These are phyloP conservation scores for Idaea aversata DNA, from an alignment of 2,888 invertebrate genomes.

Conservation along the genomic window DNA sequence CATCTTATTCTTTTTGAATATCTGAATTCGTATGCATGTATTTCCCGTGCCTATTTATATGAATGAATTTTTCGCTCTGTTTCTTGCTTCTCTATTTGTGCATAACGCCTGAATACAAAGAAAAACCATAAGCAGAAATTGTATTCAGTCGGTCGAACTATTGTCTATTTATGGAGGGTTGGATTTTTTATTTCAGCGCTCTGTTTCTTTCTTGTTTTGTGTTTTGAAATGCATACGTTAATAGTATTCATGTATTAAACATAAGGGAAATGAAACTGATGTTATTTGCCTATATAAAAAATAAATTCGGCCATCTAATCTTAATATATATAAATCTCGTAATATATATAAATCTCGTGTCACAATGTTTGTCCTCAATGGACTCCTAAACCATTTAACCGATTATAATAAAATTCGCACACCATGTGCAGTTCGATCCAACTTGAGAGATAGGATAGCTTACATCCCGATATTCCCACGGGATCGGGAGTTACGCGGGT, in stretches of 20 bases:
- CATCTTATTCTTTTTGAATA: too few relatives aligned
- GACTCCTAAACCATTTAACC: too few relatives aligned
- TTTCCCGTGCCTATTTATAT: not conserved
- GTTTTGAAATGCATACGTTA: not conserved
- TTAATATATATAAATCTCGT: too few relatives aligned
- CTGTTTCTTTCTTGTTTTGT: not conserved
- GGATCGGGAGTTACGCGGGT: too few relatives aligned
- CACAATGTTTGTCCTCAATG: too few relatives aligned
- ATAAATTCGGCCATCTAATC: too few relatives aligned
- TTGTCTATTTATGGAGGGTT: not conserved
- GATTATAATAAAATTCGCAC: too few relatives aligned
- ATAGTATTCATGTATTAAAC: conserved; percentile 5
- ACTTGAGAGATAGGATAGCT: too few relatives aligned
- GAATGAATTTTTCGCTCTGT: not conserved
- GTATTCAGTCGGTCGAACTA: not conserved
- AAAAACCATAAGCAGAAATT: not conserved
- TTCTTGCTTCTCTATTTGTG: not conserved
- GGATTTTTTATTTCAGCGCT: not conserved
- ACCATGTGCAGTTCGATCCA: too few relatives aligned
- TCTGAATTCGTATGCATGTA: not conserved
- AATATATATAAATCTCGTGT: too few relatives aligned
- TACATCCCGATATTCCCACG: too few relatives aligned
- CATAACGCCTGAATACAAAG: not conserved
- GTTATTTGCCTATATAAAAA: not conserved
- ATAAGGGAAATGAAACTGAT: not conserved